Percentiles rank a stretch among this genome's conserved stretches.
Evolutionary conservation across 2,113 vertebrate genomes (phyloP).

Genomic region (Neodon shergylaensis): DNA sequence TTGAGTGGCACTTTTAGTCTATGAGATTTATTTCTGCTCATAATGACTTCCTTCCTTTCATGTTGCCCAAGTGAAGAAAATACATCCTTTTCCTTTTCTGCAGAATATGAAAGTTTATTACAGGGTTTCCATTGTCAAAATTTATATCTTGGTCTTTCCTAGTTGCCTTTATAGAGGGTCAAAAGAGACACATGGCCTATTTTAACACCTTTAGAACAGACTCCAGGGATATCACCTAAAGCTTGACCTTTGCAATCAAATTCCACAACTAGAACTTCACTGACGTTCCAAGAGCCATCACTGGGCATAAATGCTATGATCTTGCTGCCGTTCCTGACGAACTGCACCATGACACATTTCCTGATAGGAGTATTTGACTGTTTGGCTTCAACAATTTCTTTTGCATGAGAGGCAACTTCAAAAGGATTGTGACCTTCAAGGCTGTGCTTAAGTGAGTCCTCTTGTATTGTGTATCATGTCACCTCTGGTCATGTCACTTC

Average conservation of each 20-base stretch:
- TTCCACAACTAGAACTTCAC: background rate
- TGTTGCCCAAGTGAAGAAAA: background rate
- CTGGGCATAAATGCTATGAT: background rate
- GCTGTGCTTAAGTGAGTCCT: constrained; percentile 97
- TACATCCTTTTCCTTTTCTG: background rate
- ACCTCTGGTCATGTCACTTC: constrained; percentile 97
- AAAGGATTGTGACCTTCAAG: constrained; percentile 97
- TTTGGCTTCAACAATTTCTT: background rate
- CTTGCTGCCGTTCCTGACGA: background rate
- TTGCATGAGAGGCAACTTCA: constrained; percentile 95
- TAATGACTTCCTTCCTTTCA: background rate
- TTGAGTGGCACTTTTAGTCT: no score
- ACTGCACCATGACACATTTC: background rate
- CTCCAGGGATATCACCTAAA: background rate
- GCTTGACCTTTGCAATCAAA: background rate
- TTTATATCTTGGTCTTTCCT: background rate
- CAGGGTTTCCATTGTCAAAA: background rate
- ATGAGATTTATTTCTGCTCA: background rate
- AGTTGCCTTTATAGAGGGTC: background rate
- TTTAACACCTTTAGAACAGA: background rate
- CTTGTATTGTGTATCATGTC: constrained; percentile 98
- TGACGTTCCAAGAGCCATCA: background rate
- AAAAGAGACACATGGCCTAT: background rate
- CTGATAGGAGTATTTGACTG: background rate
- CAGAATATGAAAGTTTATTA: background rate